Conservation (phyloP, 1,140 invertebrate species). For the Lepidurus couesii region DNA sequence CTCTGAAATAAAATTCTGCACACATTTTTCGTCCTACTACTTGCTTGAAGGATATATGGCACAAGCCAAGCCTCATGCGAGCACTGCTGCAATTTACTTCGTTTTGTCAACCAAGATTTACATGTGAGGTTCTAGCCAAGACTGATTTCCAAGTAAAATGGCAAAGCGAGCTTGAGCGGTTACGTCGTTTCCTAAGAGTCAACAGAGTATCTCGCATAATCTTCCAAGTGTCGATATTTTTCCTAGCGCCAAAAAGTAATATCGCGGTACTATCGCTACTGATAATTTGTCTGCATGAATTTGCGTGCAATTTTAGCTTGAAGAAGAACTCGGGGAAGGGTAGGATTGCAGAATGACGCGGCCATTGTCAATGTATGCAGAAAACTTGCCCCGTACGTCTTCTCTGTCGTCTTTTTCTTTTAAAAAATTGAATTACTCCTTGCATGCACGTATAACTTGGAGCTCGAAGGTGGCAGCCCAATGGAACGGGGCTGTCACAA, state of each 20-base stretch:
- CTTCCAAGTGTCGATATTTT: neutral
- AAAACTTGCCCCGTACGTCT: neutral
- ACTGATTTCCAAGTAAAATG: conserved; percentile 6
- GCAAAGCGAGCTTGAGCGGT: neutral
- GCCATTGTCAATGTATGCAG: neutral
- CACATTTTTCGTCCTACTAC: neutral
- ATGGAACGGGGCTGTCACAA: neutral
- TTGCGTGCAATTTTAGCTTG: no score
- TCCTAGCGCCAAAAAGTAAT: no score
- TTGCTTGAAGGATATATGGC: neutral
- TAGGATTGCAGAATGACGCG: neutral
- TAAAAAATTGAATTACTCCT: neutral
- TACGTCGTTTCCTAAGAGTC: neutral
- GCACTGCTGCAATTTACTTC: neutral
- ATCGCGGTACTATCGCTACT: no score
- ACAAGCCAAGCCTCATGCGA: no score
- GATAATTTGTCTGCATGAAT: no score
- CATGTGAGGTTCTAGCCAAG: neutral
- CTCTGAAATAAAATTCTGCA: neutral
- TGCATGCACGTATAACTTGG: neutral
- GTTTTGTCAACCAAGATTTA: conserved; percentile 13
- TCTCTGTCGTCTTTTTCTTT: neutral
- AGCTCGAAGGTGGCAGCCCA: neutral
- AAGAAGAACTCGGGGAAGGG: no score
- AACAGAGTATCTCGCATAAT: neutral